A percentile compares a stretch with the other conserved stretches of the same genome.
Conservation (phyloP, 2,797 vertebrate genomes). For the Antennarius maculatus region DNA sequence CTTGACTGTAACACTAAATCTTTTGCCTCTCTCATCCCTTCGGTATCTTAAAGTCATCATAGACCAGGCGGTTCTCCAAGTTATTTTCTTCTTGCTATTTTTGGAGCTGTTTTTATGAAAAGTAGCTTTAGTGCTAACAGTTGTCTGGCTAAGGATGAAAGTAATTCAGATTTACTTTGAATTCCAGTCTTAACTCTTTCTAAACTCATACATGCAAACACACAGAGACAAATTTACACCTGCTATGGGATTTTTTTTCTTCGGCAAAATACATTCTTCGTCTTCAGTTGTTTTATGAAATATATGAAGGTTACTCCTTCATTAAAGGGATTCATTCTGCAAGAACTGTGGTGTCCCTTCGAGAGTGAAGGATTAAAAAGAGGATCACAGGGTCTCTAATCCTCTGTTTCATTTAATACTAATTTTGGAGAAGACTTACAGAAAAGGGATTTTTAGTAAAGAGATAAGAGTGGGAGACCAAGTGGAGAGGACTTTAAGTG, state of each 20-base stretch:
- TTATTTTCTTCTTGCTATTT: constrained; percentile 6
- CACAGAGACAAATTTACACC: background rate
- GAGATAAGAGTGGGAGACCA: constrained; percentile 1
- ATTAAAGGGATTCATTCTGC: constrained; percentile 5
- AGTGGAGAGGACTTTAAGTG: constrained; percentile 8
- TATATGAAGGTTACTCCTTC: constrained; percentile 3
- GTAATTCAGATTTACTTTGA: constrained; percentile 7
- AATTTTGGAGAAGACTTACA: constrained; percentile 33
- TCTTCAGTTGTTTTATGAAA: background rate
- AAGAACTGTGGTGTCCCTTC: constrained; percentile 14
- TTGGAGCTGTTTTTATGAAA: constrained; percentile 5
- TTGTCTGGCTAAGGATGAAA: constrained; percentile 17
- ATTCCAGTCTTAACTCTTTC: constrained; percentile 8
- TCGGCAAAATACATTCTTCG: background rate
- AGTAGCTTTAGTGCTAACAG: constrained; percentile 23
- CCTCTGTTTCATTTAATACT: constrained; percentile 27
- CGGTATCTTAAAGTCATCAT: constrained; percentile 32
- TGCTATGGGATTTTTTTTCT: background rate
- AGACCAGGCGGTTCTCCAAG: constrained; percentile 33
- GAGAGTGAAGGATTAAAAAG: constrained; percentile 39
- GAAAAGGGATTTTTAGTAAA: constrained; percentile 24
- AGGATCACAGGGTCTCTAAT: constrained; percentile 43
- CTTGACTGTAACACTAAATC: constrained; percentile 5
- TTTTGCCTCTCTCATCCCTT: constrained; percentile 22
- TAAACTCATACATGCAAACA: background rate